Evolutionary conservation across 53 echinoderm and acorn worm species (phyloP).

Genomic region (Patiria pectinifera): DNA sequence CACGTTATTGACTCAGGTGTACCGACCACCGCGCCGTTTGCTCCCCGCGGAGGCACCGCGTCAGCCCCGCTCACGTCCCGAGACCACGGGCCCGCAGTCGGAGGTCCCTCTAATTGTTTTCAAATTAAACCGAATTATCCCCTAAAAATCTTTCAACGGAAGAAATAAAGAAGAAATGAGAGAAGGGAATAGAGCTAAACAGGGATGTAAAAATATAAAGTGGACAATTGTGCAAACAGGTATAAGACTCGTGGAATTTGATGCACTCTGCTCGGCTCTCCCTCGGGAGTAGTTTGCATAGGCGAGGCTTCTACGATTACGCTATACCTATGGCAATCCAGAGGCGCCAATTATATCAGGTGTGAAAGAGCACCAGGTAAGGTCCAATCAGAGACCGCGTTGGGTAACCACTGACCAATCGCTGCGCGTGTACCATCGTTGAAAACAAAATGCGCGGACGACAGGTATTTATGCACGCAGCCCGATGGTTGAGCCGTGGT

Average conservation of each 20-base stretch:
- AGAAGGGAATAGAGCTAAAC: neutral
- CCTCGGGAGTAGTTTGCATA: neutral
- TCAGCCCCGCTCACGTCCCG: constrained; percentile 44
- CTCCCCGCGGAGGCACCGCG: constrained; percentile 24
- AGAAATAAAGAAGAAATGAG: neutral
- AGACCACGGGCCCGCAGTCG: constrained; percentile 50
- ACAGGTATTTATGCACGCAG: neutral
- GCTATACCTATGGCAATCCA: neutral
- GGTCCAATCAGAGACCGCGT: constrained; percentile 35
- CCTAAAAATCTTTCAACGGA: constrained; percentile 3
- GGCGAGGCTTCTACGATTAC: constrained; percentile 22
- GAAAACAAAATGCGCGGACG: neutral
- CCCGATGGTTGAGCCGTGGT: neutral
- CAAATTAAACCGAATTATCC: constrained; percentile 63
- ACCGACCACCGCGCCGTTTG: constrained; percentile 41
- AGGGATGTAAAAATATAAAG: constrained; percentile 1
- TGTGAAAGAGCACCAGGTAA: neutral
- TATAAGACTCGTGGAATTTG: constrained; percentile 20
- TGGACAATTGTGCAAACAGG: constrained; percentile 26
- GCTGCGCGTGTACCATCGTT: constrained; percentile 27
- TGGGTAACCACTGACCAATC: constrained; percentile 31
- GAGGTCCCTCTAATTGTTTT: constrained; percentile 67
- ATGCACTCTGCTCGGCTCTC: neutral
- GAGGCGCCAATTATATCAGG: constrained; percentile 34
- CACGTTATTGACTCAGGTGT: constrained; percentile 64